phyloP scores from a whole-genome alignment of 2,888 invertebrate species.

The Ferdinandea cuprea region DNA sequence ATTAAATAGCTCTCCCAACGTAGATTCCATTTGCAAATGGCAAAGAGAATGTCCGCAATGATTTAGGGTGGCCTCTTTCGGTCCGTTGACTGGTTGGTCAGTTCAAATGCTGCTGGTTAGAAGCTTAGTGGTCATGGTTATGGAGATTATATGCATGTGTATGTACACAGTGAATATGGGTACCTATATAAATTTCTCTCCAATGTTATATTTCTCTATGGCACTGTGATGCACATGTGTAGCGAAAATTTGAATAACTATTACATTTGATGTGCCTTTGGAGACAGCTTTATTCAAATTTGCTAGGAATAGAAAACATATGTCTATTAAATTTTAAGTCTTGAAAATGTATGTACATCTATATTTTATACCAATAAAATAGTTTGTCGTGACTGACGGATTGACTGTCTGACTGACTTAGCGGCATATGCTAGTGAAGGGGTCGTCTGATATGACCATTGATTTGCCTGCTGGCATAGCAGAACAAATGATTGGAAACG shows the following conservation, averaged over 20 bases:
- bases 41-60: slow-evolving; percentile 61
- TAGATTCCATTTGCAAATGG: slow-evolving; percentile 67
- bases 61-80: slow-evolving; percentile 68
- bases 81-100: slow-evolving; percentile 59
- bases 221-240: slow-evolving; percentile 19
- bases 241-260: slow-evolving; percentile 39
- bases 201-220: slow-evolving; percentile 15
- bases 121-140: slow-evolving; percentile 52
- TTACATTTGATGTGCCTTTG: slow-evolving; percentile 16
- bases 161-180: slow-evolving; percentile 30
- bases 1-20: slow-evolving; percentile 65
- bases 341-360: no score
- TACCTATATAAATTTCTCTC: slow-evolving; percentile 34
- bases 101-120: slow-evolving; percentile 55
- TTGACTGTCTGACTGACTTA: no score
- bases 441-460: no score
- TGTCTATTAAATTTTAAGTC: neutral
- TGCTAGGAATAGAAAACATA: neutral
- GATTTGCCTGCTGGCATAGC: no score
- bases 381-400: no score
- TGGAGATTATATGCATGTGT: slow-evolving; percentile 44
- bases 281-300: slow-evolving; percentile 6
- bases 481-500: no score
- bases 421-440: no score
- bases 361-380: no score